Evolutionary conservation across 64 coral and sea anemone species (phyloP).

Genomic region (Astreopora myriophthalma): DNA sequence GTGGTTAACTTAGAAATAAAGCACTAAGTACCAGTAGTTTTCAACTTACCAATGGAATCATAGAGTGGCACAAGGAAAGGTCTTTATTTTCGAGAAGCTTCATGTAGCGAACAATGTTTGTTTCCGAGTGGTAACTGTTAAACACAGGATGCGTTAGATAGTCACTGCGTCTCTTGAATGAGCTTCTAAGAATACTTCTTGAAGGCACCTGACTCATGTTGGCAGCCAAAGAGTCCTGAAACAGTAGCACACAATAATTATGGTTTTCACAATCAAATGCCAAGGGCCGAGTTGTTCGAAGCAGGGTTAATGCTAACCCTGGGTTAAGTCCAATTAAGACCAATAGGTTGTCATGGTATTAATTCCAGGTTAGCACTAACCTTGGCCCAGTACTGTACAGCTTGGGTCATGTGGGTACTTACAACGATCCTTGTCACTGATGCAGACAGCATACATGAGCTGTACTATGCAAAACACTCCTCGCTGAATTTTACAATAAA

Average conservation of each 20-base stretch:
- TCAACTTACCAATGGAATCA: slow-evolving; percentile 96
- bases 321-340: no score
- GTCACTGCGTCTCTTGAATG: slow-evolving; percentile 79
- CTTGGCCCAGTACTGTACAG: no score
- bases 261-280: neutral
- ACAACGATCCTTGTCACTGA: no score
- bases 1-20: no score
- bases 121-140: slow-evolving; percentile 92
- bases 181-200: slow-evolving; percentile 62
- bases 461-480: no score
- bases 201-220: slow-evolving; percentile 76
- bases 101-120: slow-evolving; percentile 95
- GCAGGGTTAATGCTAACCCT: no score
- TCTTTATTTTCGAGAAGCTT: slow-evolving; percentile 96
- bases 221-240: slow-evolving; percentile 66
- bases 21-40: neutral
- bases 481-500: no score
- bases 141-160: slow-evolving; percentile 90
- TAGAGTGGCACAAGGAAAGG: slow-evolving; percentile 92
- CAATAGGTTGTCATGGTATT: no score
- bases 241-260: neutral
- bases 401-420: no score
- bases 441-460: no score
- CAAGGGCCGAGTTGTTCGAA: no score
- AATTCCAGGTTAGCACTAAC: no score